Base-by-base conservation (phyloP, 1,140 invertebrate species). In the Frieseomelitta varia region DNA sequence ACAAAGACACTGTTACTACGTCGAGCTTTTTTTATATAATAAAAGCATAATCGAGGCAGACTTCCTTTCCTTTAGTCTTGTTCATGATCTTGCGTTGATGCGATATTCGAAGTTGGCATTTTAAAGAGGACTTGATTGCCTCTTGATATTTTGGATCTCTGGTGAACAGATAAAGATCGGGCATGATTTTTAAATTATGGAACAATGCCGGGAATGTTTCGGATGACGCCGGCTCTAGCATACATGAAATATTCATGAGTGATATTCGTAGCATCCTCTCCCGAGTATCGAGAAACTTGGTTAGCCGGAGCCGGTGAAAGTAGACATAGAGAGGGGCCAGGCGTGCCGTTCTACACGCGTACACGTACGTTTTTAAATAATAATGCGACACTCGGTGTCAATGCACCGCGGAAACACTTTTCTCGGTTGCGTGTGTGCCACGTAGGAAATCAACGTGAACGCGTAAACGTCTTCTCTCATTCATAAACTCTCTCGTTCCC, bases 221-320 rank as follows among this genome's bases (percentile, higher is more conserved):
- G 51, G 72, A 53, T 75, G 51, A 65, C 47, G 79, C 71, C 27
- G 58, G 8, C 39, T 39, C 27, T 63, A 55, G 27, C 30, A 67
- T 56, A 21, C 63, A 82, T 82, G 82, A 80, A 84, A 71, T 79
- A 80, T 79, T 71, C 82, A 84, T 78, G 78, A 82, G 39, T 56
- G 75, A 85, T 68, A 73, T 74, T 67, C 71, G 78, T 79, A 68
- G 55, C 72, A 85, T 81, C 84, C 65, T 85, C 79, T 76, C 56
- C 58, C 56, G 72, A 51, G 67, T 82, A 85, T 85, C 79, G 84
- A 85, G 79, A 82, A 85, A 85, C 80, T 71, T 82, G 72, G 72
- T 21, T 82, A 85, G 72, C 73, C 73, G 79, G 84, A 85, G 72
- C 73, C 73, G 79, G 84, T 85, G 84, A 85, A 85, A 85, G 84